These are phyloP conservation scores for Villa cingulata DNA, from an alignment of 2,888 invertebrate genomes.

Conservation along the genomic window DNA sequence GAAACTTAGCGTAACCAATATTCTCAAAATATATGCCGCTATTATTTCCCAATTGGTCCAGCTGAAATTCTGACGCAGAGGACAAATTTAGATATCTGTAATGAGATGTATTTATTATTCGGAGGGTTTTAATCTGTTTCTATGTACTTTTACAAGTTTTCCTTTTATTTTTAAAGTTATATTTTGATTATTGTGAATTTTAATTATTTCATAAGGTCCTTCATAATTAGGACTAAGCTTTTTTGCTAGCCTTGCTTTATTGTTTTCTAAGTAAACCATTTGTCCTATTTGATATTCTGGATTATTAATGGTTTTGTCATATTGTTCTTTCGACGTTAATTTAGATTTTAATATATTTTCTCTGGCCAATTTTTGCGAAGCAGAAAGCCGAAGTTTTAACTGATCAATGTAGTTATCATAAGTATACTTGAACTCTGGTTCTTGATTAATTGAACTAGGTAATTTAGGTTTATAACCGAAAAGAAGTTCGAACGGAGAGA, in stretches of 20 bases:
- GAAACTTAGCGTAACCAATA: constrained; percentile 6
- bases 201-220: constrained; percentile 7
- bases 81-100: neutral
- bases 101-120: neutral
- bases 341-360: constrained; percentile 8
- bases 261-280: constrained; percentile 8
- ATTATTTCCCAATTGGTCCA: neutral
- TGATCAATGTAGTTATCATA: constrained; percentile 8
- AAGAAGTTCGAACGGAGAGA: constrained; percentile 19
- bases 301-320: constrained; percentile 3
- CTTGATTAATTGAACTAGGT: constrained; percentile 3
- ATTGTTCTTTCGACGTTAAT: constrained; percentile 4
- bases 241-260: constrained; percentile 1
- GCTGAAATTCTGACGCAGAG: neutral
- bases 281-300: constrained; percentile 4
- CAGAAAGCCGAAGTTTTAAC: constrained; percentile 8
- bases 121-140: constrained; percentile 1
- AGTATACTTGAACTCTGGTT: constrained; percentile 7
- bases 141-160: neutral
- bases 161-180: constrained; percentile 6
- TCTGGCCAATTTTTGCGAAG: constrained; percentile 6
- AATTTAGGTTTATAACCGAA: constrained; percentile 8
- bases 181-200: constrained; percentile 1
- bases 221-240: constrained; percentile 7
- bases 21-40: constrained; percentile 12